Evolutionary conservation across 2,797 vertebrate genomes (phyloP).

Genomic region (Phyllotis vaccarum): DNA sequence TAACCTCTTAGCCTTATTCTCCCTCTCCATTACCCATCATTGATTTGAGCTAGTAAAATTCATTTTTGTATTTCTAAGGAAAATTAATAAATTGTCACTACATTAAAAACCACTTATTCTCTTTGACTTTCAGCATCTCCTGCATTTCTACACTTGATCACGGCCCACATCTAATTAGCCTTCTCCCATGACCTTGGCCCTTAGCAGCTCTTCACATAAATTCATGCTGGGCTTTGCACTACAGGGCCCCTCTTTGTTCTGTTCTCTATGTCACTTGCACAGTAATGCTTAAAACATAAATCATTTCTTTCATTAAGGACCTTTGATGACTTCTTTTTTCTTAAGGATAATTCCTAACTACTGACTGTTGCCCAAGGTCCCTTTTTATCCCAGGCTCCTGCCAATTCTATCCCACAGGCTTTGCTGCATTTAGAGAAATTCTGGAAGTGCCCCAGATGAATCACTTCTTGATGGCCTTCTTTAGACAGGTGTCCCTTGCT

Average conservation of each 20-base stretch:
- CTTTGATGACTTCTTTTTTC: conserved; percentile 12
- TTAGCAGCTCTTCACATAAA: conserved; percentile 3
- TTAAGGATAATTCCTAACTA: conserved; percentile 18
- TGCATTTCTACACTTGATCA: not conserved
- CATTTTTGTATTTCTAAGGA: conserved; percentile 1
- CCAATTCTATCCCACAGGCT: not conserved
- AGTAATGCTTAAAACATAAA: conserved; percentile 29
- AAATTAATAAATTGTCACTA: not conserved
- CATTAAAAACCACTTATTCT: not conserved
- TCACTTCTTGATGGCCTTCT: not conserved
- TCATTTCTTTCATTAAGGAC: not conserved
- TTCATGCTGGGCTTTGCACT: not conserved
- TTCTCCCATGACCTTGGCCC: not conserved
- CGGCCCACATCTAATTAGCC: not conserved
- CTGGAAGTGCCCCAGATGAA: not conserved
- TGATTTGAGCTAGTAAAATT: conserved; percentile 21
- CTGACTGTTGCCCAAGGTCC: not conserved
- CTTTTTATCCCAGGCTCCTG: not conserved
- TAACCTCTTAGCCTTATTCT: not conserved
- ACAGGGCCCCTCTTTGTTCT: not conserved
- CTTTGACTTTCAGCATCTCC: not conserved
- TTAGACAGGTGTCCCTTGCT: conserved; percentile 5
- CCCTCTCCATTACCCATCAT: not conserved
- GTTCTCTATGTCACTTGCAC: conserved; percentile 11
- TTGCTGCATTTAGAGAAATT: not conserved